Base-by-base conservation (phyloP, 2,797 vertebrate genomes). In the Morelia viridis region DNA sequence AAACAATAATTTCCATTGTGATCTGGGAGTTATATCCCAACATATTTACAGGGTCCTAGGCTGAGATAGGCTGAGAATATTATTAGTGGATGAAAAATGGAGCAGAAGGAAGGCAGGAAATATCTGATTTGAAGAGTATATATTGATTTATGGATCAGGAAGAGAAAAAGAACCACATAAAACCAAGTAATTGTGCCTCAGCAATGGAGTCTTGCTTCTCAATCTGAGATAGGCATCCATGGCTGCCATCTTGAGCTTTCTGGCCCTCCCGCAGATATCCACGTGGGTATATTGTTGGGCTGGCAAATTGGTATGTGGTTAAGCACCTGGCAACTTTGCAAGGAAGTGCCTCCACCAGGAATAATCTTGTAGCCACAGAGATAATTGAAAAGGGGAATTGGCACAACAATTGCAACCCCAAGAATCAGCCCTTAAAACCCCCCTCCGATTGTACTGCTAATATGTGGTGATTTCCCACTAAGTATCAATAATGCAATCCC, bases 51-150 rank as follows among this genome's bases (percentile, higher is more conserved):
- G 35, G 17, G 7, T 41, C 71, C 17, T 22, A 76, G 35, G 10
- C 22, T 76, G 64, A 41, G 31, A 17, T 76, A 41, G 31, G 68
- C 3, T 76, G 17, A 41, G 2, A 35, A 9, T 76, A 62, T 22
- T 93, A 92, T 87, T 57, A 91, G 24, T 57, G 91, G 10, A 58
- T 57, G 88, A 91, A 90, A 83, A 89, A 90, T 8, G 4, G 46
- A 19, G 64, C 7, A 0, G 68, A 53, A 94, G 89, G 83, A 13
- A 91, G 83, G 90, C 92, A 28, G 56, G 4, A 92, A 4, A 90
- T 91, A 68, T 28, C 19, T 62, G 41, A 31, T 65, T 46, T 28
- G 89, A 89, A 65, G 11, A 91, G 22, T 35, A 57, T 85, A 87
- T 41, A 93, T 11, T 68, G 13, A 90, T 24, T 50, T 0, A 87